Evolutionary conservation across 2,113 vertebrate genomes (phyloP).

Genomic region (Ursus arctos): DNA sequence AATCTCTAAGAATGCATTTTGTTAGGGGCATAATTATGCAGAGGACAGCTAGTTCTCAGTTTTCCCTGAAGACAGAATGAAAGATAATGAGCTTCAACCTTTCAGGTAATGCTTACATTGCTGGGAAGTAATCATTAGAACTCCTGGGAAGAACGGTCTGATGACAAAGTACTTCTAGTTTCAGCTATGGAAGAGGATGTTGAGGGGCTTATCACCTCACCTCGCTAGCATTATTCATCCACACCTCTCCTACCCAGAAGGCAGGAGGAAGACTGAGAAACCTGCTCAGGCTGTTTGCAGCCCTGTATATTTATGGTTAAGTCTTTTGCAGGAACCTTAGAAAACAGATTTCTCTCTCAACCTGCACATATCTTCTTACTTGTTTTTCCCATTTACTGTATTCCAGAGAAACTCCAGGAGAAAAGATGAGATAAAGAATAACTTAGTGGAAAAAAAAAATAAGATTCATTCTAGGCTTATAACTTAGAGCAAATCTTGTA

Average conservation of each 20-base stretch:
- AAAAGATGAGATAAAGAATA: background rate
- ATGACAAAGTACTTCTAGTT: background rate
- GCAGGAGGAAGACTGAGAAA: background rate
- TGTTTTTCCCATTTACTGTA: background rate
- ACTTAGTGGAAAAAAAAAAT: background rate
- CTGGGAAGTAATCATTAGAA: slow-evolving; percentile 23
- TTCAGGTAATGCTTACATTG: background rate
- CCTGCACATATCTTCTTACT: background rate
- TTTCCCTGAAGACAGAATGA: slow-evolving; percentile 44
- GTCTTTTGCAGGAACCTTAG: background rate
- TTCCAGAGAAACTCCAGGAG: background rate
- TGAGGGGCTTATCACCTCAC: background rate
- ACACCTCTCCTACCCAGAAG: background rate
- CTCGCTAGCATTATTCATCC: background rate
- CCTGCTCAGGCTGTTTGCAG: background rate
- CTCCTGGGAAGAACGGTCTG: background rate
- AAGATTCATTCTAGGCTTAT: background rate
- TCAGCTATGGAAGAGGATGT: background rate
- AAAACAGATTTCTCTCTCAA: slow-evolving; percentile 54
- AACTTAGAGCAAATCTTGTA: slow-evolving; percentile 11
- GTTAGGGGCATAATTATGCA: background rate
- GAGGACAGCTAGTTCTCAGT: background rate
- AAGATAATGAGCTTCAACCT: slow-evolving; percentile 25
- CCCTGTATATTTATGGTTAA: background rate
- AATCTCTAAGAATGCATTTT: slow-evolving; percentile 19